Conservation (phyloP, 1,140 invertebrate species). For the Bradysia coprophila region DNA sequence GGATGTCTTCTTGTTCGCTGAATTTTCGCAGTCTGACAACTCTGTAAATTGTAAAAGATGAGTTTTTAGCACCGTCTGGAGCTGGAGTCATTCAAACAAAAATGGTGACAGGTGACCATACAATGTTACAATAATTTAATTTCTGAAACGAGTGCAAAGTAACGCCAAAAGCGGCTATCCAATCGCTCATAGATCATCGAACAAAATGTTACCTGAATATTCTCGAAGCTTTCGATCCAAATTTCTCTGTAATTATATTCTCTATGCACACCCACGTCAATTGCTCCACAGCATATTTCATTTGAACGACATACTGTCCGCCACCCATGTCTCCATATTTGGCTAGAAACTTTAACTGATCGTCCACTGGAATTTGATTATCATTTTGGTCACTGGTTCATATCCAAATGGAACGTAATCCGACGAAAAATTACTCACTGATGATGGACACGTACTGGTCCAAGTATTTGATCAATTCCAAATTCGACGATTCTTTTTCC, state of each 20-base stretch:
- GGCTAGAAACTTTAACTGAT: conserved; percentile 47
- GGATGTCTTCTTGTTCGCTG: conserved; percentile 75
- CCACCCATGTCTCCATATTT: conserved; percentile 57
- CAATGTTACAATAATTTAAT: conserved; percentile 4
- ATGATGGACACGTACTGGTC: conserved; percentile 67
- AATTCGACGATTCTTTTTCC: conserved; percentile 30
- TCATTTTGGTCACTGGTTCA: no score
- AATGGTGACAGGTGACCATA: conserved; percentile 4
- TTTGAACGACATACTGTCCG: conserved; percentile 53
- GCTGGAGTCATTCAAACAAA: neutral
- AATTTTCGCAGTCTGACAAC: conserved; percentile 57
- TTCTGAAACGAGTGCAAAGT: neutral
- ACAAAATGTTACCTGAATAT: conserved; percentile 58
- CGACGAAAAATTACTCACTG: conserved; percentile 27
- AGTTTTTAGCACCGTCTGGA: no score
- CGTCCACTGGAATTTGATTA: conserved; percentile 39
- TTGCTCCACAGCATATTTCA: conserved; percentile 37
- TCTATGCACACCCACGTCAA: conserved; percentile 51
- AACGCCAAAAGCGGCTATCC: conserved; percentile 1
- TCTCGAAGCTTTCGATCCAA: conserved; percentile 67
- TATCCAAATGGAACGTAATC: no score
- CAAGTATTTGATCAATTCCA: conserved; percentile 39
- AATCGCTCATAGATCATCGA: conserved; percentile 1
- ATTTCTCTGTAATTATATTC: conserved; percentile 59
- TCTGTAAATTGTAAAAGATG: conserved; percentile 30